Base-by-base conservation (phyloP, 2,888 invertebrate genomes). In the Plebejus argus region DNA sequence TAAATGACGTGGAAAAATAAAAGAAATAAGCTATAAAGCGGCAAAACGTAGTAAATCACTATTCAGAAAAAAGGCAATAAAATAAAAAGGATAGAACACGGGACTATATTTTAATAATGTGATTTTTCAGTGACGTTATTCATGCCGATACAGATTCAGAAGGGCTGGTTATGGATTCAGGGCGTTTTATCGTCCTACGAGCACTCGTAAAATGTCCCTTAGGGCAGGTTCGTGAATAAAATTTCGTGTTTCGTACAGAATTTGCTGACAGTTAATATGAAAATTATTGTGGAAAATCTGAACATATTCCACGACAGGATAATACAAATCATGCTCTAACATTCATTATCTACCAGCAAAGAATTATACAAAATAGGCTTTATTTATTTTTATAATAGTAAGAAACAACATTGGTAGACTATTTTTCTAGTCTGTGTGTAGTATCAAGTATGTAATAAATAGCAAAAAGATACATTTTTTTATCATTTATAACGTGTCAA, bases 61-160 rank as follows among this genome's bases (percentile, higher is more conserved):
- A 66, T 66, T 66, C 66, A 12, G 28, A 66, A 66, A 66, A 66
- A 66, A 66, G 33, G 28, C 33, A 66, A 66, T 66, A 66, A 66
- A 66, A 66, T 66, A 33, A 33, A 66, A 33, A 66, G 66, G 66
- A 61, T 23, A 23, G 23, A 66, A 66, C 28, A 66, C 28, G 66
- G 66, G 66, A 61, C 66, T 66, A 28, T 33, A 66, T 66, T 66
- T 66, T 66, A 66, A 66, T 66, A 66, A 66, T 66, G 66, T 66
- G 28, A 66, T 66, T 66, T 66, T 33, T 66, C 66, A 28, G 66
- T 66, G 66, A 66, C 66, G 23, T 66, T 66, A 66, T 66, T 33
- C 28, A 66, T 66, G 3, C 61, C 61, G 61, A 61, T 61, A 61
- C 61, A 20, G n/a, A 61, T 28, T 28, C 28, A 20, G 61, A 61